Conservation (phyloP, 2,113 vertebrate species). For the Grammomys surdaster region DNA sequence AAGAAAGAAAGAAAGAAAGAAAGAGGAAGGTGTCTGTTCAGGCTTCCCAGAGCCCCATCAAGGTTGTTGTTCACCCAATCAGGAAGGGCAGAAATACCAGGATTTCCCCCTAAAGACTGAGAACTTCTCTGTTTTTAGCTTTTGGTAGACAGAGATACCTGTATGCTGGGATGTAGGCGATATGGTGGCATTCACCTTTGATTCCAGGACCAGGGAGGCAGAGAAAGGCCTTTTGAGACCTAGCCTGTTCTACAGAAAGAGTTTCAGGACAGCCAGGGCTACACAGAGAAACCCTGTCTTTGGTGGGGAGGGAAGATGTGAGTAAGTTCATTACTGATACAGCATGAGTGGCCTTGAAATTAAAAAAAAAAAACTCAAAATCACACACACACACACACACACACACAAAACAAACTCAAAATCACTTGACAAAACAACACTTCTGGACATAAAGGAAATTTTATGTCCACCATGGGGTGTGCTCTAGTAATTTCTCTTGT, state of each 20-base stretch:
- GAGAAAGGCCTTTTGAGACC: background rate
- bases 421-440: background rate
- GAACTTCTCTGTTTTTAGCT: background rate
- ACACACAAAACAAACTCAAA: background rate
- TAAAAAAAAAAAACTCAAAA: background rate
- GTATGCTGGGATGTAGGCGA: too few relatives aligned
- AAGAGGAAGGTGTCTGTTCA: background rate
- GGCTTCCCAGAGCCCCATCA: background rate
- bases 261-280: background rate
- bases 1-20: background rate
- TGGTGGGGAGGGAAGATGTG: background rate
- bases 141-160: background rate
- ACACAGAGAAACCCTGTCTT: background rate
- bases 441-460: constrained; percentile 34
- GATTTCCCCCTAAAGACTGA: constrained; percentile 4
- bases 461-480: background rate
- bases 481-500: background rate
- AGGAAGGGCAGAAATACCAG: background rate
- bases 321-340: background rate
- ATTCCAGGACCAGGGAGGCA: background rate
- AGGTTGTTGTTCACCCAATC: background rate
- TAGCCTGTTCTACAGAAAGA: background rate
- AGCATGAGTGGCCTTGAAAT: background rate
- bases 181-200: background rate
- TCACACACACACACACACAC: background rate